A percentile compares a stretch with the other conserved stretches of the same genome.
These are phyloP conservation scores for Apoderus coryli DNA, from an alignment of 2,888 invertebrate genomes.

Conservation along the genomic window DNA sequence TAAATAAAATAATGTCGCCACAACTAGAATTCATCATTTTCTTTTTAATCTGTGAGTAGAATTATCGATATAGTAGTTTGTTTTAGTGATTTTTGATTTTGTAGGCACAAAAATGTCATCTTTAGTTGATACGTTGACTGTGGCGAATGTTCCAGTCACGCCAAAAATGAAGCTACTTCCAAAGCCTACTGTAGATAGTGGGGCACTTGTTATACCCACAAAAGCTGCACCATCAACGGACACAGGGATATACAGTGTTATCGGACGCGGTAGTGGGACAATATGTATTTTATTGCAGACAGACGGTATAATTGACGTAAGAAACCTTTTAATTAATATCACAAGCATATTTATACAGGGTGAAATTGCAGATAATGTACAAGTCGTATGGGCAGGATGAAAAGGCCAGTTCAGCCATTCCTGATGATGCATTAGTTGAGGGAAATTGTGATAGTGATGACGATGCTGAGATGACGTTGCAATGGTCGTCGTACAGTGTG, in stretches of 20 bases:
- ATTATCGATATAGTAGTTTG: no score
- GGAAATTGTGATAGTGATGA: constrained; percentile 67
- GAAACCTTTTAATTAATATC: no score
- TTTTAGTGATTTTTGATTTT: no score
- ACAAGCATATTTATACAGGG: no score
- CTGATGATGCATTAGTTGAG: constrained; percentile 53
- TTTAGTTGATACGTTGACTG: constrained; percentile 21
- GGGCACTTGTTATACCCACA: no score
- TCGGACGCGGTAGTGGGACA: constrained; percentile 47
- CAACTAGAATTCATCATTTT: no score
- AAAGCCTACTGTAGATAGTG: constrained; percentile 28
- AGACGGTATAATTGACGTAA: constrained; percentile 54
- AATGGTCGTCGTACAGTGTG: constrained; percentile 61
- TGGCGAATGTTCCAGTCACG: constrained; percentile 25
- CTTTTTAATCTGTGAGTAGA: no score
- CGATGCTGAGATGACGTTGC: constrained; percentile 51
- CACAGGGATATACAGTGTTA: constrained; percentile 46
- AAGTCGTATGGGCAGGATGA: constrained; percentile 28
- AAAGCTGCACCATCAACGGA: constrained; percentile 17
- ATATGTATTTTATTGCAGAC: constrained; percentile 68
- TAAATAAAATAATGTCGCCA: no score
- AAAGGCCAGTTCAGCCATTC: constrained; percentile 58
- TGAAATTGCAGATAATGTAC: constrained; percentile 28
- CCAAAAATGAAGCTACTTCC: constrained; percentile 43
- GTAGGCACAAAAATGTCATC: constrained; percentile 18